Evolutionary conservation across 2,113 vertebrate species (phyloP).

Genomic region (Isichthys henryi): DNA sequence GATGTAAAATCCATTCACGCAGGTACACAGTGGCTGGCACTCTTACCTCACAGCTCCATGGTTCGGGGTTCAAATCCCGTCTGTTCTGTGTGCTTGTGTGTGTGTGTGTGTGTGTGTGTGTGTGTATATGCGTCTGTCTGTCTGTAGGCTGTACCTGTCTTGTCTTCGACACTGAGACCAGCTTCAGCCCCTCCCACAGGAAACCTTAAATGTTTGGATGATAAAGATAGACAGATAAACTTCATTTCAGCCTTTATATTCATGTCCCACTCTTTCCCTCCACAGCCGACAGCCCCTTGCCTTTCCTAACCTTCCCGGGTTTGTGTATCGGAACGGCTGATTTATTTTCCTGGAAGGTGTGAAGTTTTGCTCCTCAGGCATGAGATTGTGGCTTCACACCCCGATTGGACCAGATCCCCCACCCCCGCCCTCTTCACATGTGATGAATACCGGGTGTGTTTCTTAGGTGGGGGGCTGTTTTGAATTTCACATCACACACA

Average conservation of each 20-base stretch:
- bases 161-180: background rate
- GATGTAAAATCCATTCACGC: background rate
- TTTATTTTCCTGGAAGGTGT: background rate
- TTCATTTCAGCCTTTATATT: background rate
- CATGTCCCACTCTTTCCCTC: background rate
- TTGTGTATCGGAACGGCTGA: background rate
- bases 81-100: conserved; percentile 10
- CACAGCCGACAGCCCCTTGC: background rate
- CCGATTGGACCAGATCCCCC: background rate
- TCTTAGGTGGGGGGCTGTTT: background rate
- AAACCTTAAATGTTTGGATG: background rate
- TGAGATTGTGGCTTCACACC: background rate
- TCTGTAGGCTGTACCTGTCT: background rate
- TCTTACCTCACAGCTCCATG: background rate
- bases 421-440: background rate
- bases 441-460: background rate
- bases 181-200: background rate
- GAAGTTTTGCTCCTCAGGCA: background rate
- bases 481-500: background rate
- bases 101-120: conserved; percentile 19
- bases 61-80: background rate
- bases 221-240: background rate
- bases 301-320: background rate
- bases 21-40: no score
- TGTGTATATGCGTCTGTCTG: background rate